These are phyloP conservation scores for Pinctada fucata DNA, from an alignment of 2,888 invertebrate genomes.

Conservation along the genomic window DNA sequence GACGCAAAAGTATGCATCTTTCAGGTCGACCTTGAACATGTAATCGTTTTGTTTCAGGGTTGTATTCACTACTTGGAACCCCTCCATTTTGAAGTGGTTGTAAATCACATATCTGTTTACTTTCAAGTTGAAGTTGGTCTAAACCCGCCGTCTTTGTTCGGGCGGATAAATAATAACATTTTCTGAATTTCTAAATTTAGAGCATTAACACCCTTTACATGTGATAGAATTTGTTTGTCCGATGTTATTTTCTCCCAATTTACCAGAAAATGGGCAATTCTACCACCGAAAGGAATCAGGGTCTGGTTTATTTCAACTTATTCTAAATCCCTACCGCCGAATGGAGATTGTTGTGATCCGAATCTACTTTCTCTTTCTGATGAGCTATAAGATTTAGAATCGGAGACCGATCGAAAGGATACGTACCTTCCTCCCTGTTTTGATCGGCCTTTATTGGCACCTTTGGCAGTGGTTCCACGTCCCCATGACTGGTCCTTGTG, in stretches of 20 bases:
- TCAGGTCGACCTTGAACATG: slow-evolving; percentile 30
- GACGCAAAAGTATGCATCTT: slow-evolving; percentile 23
- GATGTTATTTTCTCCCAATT: slow-evolving; percentile 21
- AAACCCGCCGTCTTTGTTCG: slow-evolving; percentile 14
- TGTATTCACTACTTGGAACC: slow-evolving; percentile 11
- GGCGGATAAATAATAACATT: slow-evolving; percentile 16
- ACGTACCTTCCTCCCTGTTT: not conserved
- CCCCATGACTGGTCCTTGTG: not conserved
- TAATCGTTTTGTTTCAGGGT: slow-evolving; percentile 13
- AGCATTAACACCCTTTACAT: not conserved
- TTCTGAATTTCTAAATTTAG: not conserved
- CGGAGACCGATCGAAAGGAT: not conserved
- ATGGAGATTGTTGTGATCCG: slow-evolving; percentile 25
- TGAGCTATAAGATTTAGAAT: not conserved
- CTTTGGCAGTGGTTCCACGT: not conserved
- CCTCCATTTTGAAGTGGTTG: slow-evolving; percentile 29
- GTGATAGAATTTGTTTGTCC: not conserved
- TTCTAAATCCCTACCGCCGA: not conserved
- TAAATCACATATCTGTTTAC: slow-evolving; percentile 18
- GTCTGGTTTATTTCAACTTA: slow-evolving; percentile 1
- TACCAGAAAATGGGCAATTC: slow-evolving; percentile 3
- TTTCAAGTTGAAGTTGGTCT: slow-evolving; percentile 15
- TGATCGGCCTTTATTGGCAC: not conserved
- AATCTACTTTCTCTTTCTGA: slow-evolving; percentile 4
- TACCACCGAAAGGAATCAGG: not conserved